Evolutionary conservation across 2,888 invertebrate genomes (phyloP).

Genomic region (Macrosiphum euphorbiae): DNA sequence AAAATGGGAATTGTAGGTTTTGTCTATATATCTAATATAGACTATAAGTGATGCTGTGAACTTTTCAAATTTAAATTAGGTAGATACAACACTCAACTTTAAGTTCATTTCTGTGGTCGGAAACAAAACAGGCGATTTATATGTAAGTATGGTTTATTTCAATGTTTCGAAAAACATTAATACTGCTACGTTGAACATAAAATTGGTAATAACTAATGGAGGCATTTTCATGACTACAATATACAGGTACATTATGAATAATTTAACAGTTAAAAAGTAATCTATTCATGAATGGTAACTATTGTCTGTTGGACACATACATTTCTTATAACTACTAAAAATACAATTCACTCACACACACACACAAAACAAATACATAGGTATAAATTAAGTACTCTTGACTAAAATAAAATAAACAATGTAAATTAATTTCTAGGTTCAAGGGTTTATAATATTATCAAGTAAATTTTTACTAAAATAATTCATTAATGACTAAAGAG

Average conservation of each 20-base stretch:
- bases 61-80: background rate
- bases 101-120: conserved; percentile 1
- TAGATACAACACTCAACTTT: conserved; percentile 11
- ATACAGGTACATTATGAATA: conserved; percentile 43
- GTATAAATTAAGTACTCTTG: background rate
- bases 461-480: background rate
- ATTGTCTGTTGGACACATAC: conserved; percentile 29
- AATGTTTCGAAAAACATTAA: background rate
- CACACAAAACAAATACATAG: background rate
- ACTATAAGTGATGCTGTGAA: background rate
- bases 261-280: conserved; percentile 44
- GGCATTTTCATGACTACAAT: background rate
- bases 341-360: background rate
- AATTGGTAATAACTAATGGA: conserved; percentile 19
- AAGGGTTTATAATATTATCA: background rate
- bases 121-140: background rate
- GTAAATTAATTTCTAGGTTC: background rate
- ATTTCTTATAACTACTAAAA: conserved; percentile 3
- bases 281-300: conserved; percentile 43
- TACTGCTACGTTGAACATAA: conserved; percentile 1
- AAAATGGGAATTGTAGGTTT: background rate
- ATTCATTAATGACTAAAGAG: background rate
- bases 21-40: background rate
- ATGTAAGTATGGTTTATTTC: background rate
- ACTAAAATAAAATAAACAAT: background rate